Conservation (phyloP, 2,797 vertebrate genomes). For the Chelmon rostratus region DNA sequence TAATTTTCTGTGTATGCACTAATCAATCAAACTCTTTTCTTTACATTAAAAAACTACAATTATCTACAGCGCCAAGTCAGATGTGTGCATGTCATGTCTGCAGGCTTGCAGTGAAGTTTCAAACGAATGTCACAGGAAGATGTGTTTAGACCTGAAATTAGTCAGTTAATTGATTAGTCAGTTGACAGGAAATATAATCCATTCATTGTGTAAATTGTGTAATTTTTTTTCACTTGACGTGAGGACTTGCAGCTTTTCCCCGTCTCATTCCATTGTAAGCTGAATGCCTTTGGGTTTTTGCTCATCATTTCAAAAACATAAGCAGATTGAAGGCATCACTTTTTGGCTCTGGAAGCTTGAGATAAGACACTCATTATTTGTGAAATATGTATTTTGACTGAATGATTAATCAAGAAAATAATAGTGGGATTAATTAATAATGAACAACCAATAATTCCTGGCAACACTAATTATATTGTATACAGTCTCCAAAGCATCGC, state of each 20-base stretch:
- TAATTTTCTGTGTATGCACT: not conserved
- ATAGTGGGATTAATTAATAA: constrained; percentile 8
- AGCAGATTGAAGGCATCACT: constrained; percentile 1
- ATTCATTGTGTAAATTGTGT: constrained; percentile 6
- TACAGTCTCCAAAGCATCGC: constrained; percentile 4
- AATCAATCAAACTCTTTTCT: no score
- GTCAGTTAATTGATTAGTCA: not conserved
- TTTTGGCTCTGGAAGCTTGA: constrained; percentile 8
- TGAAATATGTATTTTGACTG: constrained; percentile 1
- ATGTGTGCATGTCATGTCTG: not conserved
- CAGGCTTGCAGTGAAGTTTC: not conserved
- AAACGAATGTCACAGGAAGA: not conserved
- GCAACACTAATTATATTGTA: not conserved
- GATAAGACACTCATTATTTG: constrained; percentile 21
- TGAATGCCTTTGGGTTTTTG: constrained; percentile 5
- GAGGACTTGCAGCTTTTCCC: not conserved
- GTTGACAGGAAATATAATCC: not conserved
- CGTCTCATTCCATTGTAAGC: not conserved
- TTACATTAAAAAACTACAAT: no score
- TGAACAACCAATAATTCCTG: not conserved
- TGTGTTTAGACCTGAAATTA: not conserved
- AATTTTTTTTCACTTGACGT: constrained; percentile 10
- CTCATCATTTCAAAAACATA: constrained; percentile 7
- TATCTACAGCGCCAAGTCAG: not conserved
- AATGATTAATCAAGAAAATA: constrained; percentile 14